Percentiles rank a stretch among this genome's conserved stretches.
These are phyloP conservation scores for Chionoecetes opilio DNA, from an alignment of 1,140 invertebrate species.

Conservation along the genomic window DNA sequence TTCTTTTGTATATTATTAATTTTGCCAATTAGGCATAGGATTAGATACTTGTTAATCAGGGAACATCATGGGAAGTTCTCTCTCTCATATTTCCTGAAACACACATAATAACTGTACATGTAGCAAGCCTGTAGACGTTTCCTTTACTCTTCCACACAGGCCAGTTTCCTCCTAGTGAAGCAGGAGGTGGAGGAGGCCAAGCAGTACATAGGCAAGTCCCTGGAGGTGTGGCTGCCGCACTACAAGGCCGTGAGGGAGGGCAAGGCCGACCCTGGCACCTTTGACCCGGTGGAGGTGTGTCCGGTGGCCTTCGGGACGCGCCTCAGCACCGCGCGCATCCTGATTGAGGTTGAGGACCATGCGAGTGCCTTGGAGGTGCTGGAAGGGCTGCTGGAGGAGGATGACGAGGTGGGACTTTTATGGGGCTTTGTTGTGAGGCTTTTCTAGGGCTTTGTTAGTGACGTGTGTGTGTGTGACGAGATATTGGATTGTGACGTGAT, in stretches of 20 bases:
- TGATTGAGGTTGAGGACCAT: conserved; percentile 78
- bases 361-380: conserved; percentile 80
- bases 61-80: too few species aligned
- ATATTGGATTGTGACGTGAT: too few species aligned
- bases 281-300: conserved; percentile 80
- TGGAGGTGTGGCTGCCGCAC: conserved; percentile 78
- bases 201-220: conserved; percentile 60
- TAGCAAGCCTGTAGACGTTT: neutral
- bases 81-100: neutral
- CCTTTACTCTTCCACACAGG: conserved; percentile 47
- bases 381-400: conserved; percentile 82
- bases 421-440: neutral
- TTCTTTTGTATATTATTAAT: too few species aligned
- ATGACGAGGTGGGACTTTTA: conserved; percentile 81
- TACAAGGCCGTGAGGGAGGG: conserved; percentile 75
- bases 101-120: neutral
- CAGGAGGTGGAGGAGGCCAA: conserved; percentile 76
- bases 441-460: neutral
- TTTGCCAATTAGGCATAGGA: too few species aligned
- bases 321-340: conserved; percentile 69
- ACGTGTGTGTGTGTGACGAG: too few species aligned
- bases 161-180: conserved; percentile 77
- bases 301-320: conserved; percentile 75
- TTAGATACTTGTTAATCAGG: too few species aligned
- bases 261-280: conserved; percentile 59